A percentile compares a stretch with the other conserved stretches of the same genome.
phyloP scores from a whole-genome alignment of 37 sponge, comb jelly and placozoan species.

The Mnemiopsis leidyi region DNA sequence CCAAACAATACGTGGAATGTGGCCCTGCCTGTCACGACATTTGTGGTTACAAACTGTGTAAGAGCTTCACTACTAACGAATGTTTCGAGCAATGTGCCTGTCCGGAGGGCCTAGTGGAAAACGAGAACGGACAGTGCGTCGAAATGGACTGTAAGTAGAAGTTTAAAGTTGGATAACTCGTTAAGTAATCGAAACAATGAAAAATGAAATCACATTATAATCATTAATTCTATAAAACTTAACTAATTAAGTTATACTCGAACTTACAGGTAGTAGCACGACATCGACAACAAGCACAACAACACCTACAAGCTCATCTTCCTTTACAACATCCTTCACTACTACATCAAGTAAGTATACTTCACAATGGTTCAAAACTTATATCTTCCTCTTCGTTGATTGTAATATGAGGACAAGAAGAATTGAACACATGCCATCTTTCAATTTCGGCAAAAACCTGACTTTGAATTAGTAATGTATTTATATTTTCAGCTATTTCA shows the following conservation, averaged over 20 bases:
- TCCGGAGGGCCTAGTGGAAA: conserved; percentile 17
- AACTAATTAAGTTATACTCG: no score
- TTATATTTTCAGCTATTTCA: conserved; percentile 15
- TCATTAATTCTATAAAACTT: no score
- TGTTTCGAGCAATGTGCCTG: conserved; percentile 44
- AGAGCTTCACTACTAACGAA: conserved; percentile 34
- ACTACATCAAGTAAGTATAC: conserved; percentile 3
- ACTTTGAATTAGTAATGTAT: neutral
- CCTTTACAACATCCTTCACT: conserved; percentile 42
- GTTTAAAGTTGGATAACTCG: no score
- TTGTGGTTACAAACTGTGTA: conserved; percentile 18
- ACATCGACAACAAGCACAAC: neutral
- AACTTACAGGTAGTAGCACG: neutral
- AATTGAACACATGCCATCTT: no score
- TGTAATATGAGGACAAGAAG: no score
- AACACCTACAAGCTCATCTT: neutral
- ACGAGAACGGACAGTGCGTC: neutral
- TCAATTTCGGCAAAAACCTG: no score
- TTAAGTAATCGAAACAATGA: no score
- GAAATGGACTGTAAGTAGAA: conserved; percentile 13
- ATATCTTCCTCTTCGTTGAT: no score
- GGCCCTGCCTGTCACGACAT: conserved; percentile 57
- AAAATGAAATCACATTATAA: no score
- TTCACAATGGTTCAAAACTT: no score
- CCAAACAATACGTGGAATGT: conserved; percentile 16